Percentiles rank a stretch among this genome's conserved stretches.
Conservation (phyloP, 2,113 vertebrate species). For the Percopsis transmontana region DNA sequence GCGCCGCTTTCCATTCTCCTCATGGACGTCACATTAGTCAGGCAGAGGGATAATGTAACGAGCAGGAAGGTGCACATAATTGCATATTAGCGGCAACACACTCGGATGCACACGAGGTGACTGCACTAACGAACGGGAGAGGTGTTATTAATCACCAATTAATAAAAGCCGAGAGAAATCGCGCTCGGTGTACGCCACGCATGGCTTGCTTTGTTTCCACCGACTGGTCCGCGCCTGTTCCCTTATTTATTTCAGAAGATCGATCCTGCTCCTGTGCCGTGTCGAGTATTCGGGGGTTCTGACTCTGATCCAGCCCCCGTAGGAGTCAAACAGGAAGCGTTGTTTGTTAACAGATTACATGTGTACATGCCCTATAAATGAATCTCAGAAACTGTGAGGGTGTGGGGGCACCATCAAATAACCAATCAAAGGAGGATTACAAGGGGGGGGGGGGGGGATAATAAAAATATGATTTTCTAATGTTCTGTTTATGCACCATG, state of each 20-base stretch:
- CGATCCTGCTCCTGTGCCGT: conserved; percentile 64
- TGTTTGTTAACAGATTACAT: conserved; percentile 83
- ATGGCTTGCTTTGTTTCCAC: conserved; percentile 72
- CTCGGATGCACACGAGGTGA: conserved; percentile 94
- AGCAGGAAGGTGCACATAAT: conserved; percentile 93
- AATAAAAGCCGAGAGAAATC: conserved; percentile 85
- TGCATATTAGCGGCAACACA: conserved; percentile 97
- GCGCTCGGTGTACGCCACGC: conserved; percentile 62
- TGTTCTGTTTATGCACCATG: conserved; percentile 38
- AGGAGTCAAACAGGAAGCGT: conserved; percentile 67
- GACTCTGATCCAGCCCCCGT: conserved; percentile 63
- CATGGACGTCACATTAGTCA: conserved; percentile 89
- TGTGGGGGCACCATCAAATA: conserved; percentile 49
- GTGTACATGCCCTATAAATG: conserved; percentile 69
- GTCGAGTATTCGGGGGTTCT: conserved; percentile 62
- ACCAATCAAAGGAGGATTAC: conserved; percentile 56
- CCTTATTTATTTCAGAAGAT: conserved; percentile 72
- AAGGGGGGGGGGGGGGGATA: conserved; percentile 17
- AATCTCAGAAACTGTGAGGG: conserved; percentile 43
- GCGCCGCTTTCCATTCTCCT: conserved; percentile 87
- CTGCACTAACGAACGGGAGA: conserved; percentile 92
- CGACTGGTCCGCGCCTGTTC: conserved; percentile 60
- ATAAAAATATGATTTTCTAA: conserved; percentile 44
- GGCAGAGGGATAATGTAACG: conserved; percentile 90
- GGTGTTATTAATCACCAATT: conserved; percentile 95